A percentile compares a stretch with the other conserved stretches of the same genome.
Conservation (phyloP, 2,113 vertebrate genomes). For the Atractosteus spatula region DNA sequence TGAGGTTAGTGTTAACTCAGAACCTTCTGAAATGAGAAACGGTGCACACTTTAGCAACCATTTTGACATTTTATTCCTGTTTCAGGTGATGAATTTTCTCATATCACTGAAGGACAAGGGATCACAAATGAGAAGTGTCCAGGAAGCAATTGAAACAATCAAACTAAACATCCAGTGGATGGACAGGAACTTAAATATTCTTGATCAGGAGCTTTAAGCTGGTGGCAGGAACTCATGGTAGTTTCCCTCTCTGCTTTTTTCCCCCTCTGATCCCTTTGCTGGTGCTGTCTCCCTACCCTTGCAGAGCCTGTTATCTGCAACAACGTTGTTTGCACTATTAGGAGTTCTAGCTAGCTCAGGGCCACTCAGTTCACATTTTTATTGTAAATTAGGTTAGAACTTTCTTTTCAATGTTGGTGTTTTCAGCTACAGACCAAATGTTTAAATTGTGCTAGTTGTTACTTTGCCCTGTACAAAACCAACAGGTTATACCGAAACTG, state of each 20-base stretch:
- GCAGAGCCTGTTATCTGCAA: constrained; percentile 48
- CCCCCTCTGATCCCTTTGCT: constrained; percentile 7
- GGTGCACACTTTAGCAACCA: background rate
- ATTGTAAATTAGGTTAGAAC: constrained; percentile 16
- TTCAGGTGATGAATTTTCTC: constrained; percentile 86
- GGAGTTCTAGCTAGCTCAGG: constrained; percentile 83
- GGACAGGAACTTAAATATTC: constrained; percentile 67
- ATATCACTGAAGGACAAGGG: constrained; percentile 73
- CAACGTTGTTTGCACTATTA: constrained; percentile 77
- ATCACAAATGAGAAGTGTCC: constrained; percentile 76
- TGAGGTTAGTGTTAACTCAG: constrained; percentile 70
- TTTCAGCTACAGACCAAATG: constrained; percentile 55
- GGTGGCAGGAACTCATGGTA: background rate
- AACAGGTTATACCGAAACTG: background rate
- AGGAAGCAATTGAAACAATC: constrained; percentile 83
- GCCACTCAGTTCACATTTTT: constrained; percentile 51
- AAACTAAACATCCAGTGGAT: constrained; percentile 86
- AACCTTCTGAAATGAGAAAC: background rate
- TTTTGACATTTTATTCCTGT: constrained; percentile 8
- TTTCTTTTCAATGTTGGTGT: constrained; percentile 21
- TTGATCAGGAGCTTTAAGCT: constrained; percentile 65
- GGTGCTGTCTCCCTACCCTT: constrained; percentile 50
- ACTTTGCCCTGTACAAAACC: constrained; percentile 4
- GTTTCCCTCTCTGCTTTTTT: constrained; percentile 27
- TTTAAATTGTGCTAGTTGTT: constrained; percentile 12